Evolutionary conservation across 2,113 vertebrate species (phyloP).

Genomic region (Leiothrix lutea): DNA sequence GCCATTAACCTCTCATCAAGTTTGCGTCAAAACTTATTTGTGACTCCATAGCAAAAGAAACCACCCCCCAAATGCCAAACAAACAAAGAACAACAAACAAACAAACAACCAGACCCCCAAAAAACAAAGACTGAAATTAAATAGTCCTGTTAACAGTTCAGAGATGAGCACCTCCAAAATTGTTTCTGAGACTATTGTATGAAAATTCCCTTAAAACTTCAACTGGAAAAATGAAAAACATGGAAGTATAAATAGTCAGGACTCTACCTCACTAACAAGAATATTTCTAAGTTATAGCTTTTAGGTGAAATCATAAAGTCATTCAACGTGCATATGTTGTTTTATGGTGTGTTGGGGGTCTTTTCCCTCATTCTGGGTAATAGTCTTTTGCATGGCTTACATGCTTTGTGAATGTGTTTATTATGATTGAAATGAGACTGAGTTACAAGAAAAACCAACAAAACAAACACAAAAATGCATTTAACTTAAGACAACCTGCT

Average conservation of each 20-base stretch:
- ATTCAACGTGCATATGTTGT: not conserved
- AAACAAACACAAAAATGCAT: not conserved
- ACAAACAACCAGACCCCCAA: not conserved
- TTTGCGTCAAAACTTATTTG: not conserved
- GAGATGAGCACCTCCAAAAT: not conserved
- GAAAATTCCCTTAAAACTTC: not conserved
- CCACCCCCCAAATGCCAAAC: not conserved
- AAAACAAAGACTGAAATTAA: not conserved
- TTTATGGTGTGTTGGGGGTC: not conserved
- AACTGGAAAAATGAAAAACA: not conserved
- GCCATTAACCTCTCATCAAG: not conserved
- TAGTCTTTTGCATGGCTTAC: not conserved
- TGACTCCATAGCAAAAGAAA: not conserved
- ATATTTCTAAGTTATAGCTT: not conserved
- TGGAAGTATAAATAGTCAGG: not conserved
- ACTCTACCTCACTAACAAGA: not conserved
- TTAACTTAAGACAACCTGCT: not conserved
- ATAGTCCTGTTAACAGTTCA: not conserved
- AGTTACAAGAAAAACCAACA: not conserved
- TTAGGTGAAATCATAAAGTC: not conserved
- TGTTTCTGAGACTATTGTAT: not conserved
- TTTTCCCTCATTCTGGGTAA: not conserved
- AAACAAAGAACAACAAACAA: not conserved
- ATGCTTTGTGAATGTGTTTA: not conserved
- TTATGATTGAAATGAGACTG: not conserved